Percentiles rank a stretch among this genome's conserved stretches.
These are phyloP conservation scores for Ostrea denselamellosa DNA, from an alignment of 1,140 invertebrate genomes.

Conservation along the genomic window DNA sequence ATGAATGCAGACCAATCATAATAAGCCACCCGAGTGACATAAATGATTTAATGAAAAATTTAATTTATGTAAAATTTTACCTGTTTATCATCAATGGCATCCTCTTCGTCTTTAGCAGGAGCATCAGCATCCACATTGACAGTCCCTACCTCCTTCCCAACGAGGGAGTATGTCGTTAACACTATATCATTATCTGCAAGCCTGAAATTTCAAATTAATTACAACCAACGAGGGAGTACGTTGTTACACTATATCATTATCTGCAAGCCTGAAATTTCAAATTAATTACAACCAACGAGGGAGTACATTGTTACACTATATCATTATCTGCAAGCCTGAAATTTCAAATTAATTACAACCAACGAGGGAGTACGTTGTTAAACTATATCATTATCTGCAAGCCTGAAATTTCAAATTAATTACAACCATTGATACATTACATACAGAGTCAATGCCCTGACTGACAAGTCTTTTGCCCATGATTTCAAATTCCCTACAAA, in stretches of 20 bases:
- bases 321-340: conserved; percentile 74
- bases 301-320: conserved; percentile 82
- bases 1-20: no score
- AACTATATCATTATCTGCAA: conserved; percentile 79
- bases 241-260: conserved; percentile 82
- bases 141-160: conserved; percentile 79
- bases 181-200: conserved; percentile 81
- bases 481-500: no score
- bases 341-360: conserved; percentile 25
- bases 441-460: no score
- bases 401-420: background rate
- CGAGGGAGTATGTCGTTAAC: conserved; percentile 81
- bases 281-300: no score
- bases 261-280: conserved; percentile 78
- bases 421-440: conserved; percentile 63
- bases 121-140: conserved; percentile 67
- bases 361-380: conserved; percentile 81
- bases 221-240: conserved; percentile 80
- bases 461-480: no score
- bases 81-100: conserved; percentile 52
- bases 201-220: conserved; percentile 68
- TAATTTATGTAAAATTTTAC: background rate
- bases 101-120: conserved; percentile 64
- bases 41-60: background rate
- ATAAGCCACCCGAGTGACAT: no score